Base-by-base conservation (phyloP, 2,797 vertebrate genomes). In the Aeoliscus strigatus region DNA sequence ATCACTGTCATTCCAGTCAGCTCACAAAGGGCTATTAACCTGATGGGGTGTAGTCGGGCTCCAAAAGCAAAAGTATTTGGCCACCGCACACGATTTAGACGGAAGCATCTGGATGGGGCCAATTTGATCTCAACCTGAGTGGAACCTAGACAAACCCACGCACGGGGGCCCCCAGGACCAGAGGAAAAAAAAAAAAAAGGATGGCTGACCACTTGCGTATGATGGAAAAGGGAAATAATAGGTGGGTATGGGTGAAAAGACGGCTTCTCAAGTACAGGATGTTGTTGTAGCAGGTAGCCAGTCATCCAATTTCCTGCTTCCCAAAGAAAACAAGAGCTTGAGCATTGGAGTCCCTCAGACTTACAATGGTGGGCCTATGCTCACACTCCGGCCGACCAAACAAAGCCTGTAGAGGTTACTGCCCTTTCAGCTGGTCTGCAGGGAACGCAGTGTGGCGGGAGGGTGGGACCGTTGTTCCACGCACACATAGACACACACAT, bases 241-340 rank as follows among this genome's bases (percentile, higher is more conserved):
- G 87, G 86, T 88, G 86, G 85, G 86, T 87, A 87, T 85, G 87
- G 87, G 86, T 81, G 80, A 85, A 88, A 85, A 87, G 85, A 88
- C 80, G 80, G 70, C 86, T 89, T 88, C 88, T 90, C 87, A 87
- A 90, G 87, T 86, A 83, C 89, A 90, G 88, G 89, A 90, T 90
- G 89, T 90, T 90, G 88, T 89, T 90, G 84, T 88, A 88, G 87
- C 88, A 90, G 88, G 89, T 90, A 89, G 88, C 84, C 86, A 89
- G 87, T 90, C 87, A 86, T 89, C 86, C 87, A 90, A 90, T 90
- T 90, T 90, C 89, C 89, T 90, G 87, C 86, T 89, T 89, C 89
- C 86, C 86, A 87, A 89, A 89, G 87, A 89, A 90, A 89, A 90
- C 86, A 90, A 80, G 85, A 78, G 77, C 75, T 50, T 14, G 64